These are phyloP conservation scores for Nestor notabilis DNA, from an alignment of 2,113 vertebrate species.

Conservation along the genomic window DNA sequence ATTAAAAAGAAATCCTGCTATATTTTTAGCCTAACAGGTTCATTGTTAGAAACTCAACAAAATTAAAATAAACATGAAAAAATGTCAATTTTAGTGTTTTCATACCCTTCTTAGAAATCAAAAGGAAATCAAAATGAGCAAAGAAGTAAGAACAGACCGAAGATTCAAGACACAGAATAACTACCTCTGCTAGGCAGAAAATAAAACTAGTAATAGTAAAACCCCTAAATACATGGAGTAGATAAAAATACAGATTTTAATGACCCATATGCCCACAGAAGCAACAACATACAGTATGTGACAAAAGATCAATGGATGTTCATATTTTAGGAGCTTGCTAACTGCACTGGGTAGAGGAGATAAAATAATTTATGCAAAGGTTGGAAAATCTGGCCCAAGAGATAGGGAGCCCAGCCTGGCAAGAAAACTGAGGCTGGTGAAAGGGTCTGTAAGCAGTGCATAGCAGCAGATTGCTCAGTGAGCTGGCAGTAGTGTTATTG, in stretches of 20 bases:
- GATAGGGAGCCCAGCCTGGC: conserved; percentile 11
- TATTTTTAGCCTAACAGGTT: not conserved
- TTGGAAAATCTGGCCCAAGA: conserved; percentile 47
- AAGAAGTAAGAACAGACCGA: not conserved
- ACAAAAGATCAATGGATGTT: conserved; percentile 53
- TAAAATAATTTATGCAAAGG: conserved; percentile 51
- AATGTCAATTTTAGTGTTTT: not conserved
- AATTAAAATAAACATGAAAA: not conserved
- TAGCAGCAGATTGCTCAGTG: not conserved
- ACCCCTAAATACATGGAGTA: not conserved
- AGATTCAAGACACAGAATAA: not conserved
- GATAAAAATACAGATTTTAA: conserved; percentile 34
- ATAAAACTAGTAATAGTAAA: not conserved
- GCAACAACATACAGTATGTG: not conserved
- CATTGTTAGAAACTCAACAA: not conserved
- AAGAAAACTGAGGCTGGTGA: not conserved
- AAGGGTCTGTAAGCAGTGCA: not conserved
- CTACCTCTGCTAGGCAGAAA: not conserved
- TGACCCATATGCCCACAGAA: not conserved
- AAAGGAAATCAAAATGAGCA: not conserved
- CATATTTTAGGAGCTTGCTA: conserved; percentile 46
- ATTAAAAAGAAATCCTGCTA: not conserved
- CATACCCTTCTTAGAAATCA: not conserved
- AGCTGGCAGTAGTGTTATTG: not conserved
- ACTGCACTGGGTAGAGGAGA: conserved; percentile 20